phyloP scores from a whole-genome alignment of 2,888 invertebrate genomes.

The Xestia ashworthii region DNA sequence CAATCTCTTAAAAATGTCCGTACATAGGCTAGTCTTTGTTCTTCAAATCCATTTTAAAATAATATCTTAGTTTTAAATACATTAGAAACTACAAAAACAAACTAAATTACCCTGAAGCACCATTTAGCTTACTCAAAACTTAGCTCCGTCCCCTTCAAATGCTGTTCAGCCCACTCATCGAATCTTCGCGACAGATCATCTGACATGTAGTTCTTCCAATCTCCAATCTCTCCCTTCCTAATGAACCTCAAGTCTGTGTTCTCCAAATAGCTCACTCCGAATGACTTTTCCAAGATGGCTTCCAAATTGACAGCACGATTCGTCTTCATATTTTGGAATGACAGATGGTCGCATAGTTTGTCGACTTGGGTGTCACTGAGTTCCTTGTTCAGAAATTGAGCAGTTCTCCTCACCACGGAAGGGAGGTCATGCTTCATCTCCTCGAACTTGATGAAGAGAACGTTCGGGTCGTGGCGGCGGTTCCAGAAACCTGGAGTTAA shows the following conservation, averaged over 20 bases:
- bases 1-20: background rate
- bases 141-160: slow-evolving; percentile 91
- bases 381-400: slow-evolving; percentile 93
- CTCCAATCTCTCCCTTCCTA: slow-evolving; percentile 95
- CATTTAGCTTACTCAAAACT: slow-evolving; percentile 88
- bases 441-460: slow-evolving; percentile 95
- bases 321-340: slow-evolving; percentile 95
- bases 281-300: slow-evolving; percentile 90
- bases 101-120: background rate
- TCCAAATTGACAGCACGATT: slow-evolving; percentile 95
- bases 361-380: slow-evolving; percentile 92
- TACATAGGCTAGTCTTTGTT: slow-evolving; percentile 19
- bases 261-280: slow-evolving; percentile 84
- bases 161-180: slow-evolving; percentile 93
- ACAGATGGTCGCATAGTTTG: slow-evolving; percentile 93
- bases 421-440: slow-evolving; percentile 94
- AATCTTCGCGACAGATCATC: slow-evolving; percentile 93
- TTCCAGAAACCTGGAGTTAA: slow-evolving; percentile 92
- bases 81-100: slow-evolving; percentile 26
- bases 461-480: slow-evolving; percentile 92
- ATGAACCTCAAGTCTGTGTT: slow-evolving; percentile 92
- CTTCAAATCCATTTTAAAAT: slow-evolving; percentile 17
- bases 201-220: slow-evolving; percentile 95
- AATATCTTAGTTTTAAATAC: slow-evolving; percentile 28
- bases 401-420: slow-evolving; percentile 92